phyloP scores from a whole-genome alignment of 1,140 invertebrate species.

The Nasonia vitripennis region DNA sequence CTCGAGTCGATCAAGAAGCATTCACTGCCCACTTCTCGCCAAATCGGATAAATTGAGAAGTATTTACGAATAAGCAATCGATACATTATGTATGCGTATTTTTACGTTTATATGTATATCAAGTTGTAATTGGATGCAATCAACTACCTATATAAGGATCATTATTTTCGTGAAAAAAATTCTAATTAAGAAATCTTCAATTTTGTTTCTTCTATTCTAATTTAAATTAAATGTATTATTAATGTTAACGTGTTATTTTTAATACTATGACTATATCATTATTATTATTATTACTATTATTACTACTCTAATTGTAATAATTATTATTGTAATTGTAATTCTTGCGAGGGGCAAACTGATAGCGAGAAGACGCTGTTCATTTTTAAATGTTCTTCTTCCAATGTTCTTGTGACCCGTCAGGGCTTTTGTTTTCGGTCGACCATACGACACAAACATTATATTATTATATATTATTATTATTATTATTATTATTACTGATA shows the following conservation, averaged over 20 bases:
- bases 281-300: slow-evolving; percentile 33
- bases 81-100: slow-evolving; percentile 5
- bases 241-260: not conserved
- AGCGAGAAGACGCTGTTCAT: slow-evolving; percentile 35
- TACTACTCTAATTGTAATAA: not conserved
- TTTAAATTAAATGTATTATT: slow-evolving; percentile 26
- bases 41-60: slow-evolving; percentile 31
- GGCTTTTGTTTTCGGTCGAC: slow-evolving; percentile 60
- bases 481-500: slow-evolving; percentile 42
- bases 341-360: slow-evolving; percentile 40
- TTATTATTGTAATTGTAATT: slow-evolving; percentile 36
- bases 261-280: not conserved
- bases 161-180: slow-evolving; percentile 29
- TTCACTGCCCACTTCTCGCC: slow-evolving; percentile 50
- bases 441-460: slow-evolving; percentile 65
- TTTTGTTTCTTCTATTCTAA: not conserved
- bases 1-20: slow-evolving; percentile 47
- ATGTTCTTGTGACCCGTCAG: slow-evolving; percentile 43
- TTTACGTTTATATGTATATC: slow-evolving; percentile 22
- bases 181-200: slow-evolving; percentile 12
- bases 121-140: slow-evolving; percentile 33
- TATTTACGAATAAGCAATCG: slow-evolving; percentile 33
- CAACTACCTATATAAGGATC: slow-evolving; percentile 10
- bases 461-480: slow-evolving; percentile 59
- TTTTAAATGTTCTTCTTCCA: slow-evolving; percentile 45